These are phyloP conservation scores for Trachops cirrhosus DNA, from an alignment of 2,797 vertebrate species.

Conservation along the genomic window DNA sequence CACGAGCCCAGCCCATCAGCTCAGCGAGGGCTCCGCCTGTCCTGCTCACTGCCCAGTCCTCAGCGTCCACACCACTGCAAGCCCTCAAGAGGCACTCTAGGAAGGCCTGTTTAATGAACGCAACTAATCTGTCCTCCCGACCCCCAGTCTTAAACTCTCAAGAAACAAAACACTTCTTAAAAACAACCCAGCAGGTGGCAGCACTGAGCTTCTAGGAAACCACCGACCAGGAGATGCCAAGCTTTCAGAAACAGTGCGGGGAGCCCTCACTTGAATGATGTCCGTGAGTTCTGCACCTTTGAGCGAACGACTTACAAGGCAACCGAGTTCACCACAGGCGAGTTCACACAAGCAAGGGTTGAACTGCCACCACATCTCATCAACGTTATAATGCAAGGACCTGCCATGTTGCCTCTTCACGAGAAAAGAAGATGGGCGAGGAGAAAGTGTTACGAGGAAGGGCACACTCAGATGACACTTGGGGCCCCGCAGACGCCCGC, in stretches of 20 bases:
- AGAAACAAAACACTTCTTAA: neutral
- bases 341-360: neutral
- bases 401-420: neutral
- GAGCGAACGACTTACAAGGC: neutral
- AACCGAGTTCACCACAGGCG: neutral
- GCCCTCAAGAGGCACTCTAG: neutral
- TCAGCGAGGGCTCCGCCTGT: neutral
- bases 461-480: accelerated
- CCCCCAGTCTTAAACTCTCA: neutral
- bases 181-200: constrained; percentile 76
- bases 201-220: constrained; percentile 50
- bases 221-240: neutral
- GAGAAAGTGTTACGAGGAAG: neutral
- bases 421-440: neutral
- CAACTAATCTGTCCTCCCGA: neutral
- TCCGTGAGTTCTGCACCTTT: neutral
- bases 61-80: neutral
- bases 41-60: neutral
- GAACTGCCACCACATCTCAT: too few species aligned
- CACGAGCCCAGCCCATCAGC: neutral
- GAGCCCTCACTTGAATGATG: neutral
- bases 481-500: neutral
- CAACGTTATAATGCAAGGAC: neutral
- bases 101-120: neutral
- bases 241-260: too few species aligned